Base-by-base conservation (phyloP, 2,888 invertebrate genomes). In the Acleris laterana region DNA sequence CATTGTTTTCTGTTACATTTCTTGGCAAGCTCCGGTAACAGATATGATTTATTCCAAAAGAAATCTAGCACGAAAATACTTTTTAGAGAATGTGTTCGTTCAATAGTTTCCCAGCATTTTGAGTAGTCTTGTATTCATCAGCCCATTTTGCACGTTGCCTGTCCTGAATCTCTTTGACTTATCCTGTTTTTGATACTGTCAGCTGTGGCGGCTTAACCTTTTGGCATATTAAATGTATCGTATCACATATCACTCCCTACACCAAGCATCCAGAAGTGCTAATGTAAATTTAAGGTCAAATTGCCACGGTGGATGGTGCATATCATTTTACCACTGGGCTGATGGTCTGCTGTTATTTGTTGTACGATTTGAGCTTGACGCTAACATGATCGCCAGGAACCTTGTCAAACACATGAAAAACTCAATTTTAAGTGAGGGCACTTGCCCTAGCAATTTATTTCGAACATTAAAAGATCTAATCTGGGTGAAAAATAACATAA, bases 81-180 rank as follows among this genome's bases (percentile, higher is more conserved):
- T 62, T 62, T 57, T 62, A 55, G 52, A 62, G 67, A 67, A 62
- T 67, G 67, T 67, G 5, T 62, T 49, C 22, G 5, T 62, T 49
- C 22, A 57, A 38, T 57, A 62, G 55, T 20, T 51, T 57, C 25
- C 51, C 53, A 51, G 65, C 61, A 66, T 66, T 66, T 66, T 66
- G 65, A 42, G 61, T 66, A 66, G 65, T 57, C n/a, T 66, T 61
- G 46, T 57, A n/a, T 28, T 62, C 56, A 61, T 51, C 66, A 52
- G 66, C 61, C 62, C 61, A 66, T 62, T 57, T 48, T 66, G 66
- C 66, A 66, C 62, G 66, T 62, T 66, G 66, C 66, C 66, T 66
- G 66, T 62, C 25, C 32, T 22, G 7, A 46, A 17, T 16, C 13
- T 22, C 22, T n/a, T 53, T 49, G 49, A 46, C 17, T 46, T 7